These are phyloP conservation scores for Rhabditoides inermis DNA, from an alignment of 2,888 invertebrate species.

Conservation along the genomic window DNA sequence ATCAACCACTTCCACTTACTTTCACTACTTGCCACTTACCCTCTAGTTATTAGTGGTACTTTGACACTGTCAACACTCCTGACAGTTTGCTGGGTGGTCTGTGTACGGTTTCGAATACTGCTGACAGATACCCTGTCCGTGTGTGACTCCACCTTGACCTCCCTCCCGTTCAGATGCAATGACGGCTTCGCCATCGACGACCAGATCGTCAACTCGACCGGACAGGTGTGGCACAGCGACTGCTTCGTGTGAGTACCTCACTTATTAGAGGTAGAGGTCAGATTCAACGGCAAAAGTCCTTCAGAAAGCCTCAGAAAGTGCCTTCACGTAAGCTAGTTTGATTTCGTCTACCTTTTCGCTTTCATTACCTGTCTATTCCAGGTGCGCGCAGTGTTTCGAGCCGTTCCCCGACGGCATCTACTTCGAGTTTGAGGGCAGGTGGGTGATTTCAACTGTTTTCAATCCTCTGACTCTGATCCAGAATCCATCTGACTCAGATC, in stretches of 20 bases:
- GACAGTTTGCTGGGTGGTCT: too few relatives aligned
- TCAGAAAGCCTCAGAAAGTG: conserved; percentile 2
- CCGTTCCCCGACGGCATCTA: conserved; percentile 93
- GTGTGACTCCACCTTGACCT: background rate
- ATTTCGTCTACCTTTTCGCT: background rate
- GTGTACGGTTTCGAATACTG: too few relatives aligned
- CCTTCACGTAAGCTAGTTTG: background rate
- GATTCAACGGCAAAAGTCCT: background rate
- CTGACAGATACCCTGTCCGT: too few relatives aligned
- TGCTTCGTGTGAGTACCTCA: conserved; percentile 80
- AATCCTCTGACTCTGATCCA: too few relatives aligned
- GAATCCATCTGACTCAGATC: too few relatives aligned
- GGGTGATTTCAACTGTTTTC: background rate
- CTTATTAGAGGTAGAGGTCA: background rate
- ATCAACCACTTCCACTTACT: background rate
- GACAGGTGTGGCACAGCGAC: conserved; percentile 94
- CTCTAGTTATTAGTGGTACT: too few relatives aligned
- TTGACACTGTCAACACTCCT: too few relatives aligned
- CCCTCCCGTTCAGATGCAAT: conserved; percentile 83
- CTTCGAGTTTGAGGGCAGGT: conserved; percentile 95
- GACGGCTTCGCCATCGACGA: conserved; percentile 92
- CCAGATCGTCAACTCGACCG: conserved; percentile 95
- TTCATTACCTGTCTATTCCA: conserved; percentile 35
- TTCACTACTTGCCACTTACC: too few relatives aligned
- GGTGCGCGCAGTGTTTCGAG: conserved; percentile 96